phyloP scores from a whole-genome alignment of 2,113 vertebrate species.

The Gorsachius goisagi region DNA sequence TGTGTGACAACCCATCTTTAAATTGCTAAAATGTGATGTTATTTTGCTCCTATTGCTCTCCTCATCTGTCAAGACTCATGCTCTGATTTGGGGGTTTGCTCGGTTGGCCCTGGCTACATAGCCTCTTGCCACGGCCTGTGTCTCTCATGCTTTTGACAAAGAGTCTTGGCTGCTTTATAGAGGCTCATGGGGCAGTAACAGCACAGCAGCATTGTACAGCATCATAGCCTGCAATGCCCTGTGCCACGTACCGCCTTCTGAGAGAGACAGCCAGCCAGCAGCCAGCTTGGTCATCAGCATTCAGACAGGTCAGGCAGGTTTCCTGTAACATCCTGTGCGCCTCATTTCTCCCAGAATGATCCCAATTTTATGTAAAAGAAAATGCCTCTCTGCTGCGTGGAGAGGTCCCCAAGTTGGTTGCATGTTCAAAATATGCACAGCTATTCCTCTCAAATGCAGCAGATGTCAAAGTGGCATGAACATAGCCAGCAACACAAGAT shows the following conservation, averaged over 20 bases:
- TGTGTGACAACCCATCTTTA: background rate
- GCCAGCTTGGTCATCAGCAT: background rate
- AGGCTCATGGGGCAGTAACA: background rate
- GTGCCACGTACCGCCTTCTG: rapidly evolving
- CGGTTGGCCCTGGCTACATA: background rate
- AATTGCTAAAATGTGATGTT: background rate
- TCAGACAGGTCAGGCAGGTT: background rate
- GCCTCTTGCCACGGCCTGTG: background rate
- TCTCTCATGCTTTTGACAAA: background rate
- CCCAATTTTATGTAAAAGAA: background rate
- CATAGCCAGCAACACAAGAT: background rate
- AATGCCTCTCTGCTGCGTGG: background rate
- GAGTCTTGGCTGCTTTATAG: background rate
- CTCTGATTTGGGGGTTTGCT: background rate
- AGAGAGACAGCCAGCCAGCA: background rate
- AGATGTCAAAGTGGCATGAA: background rate
- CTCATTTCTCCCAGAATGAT: background rate
- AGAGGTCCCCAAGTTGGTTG: background rate
- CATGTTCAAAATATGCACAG: background rate
- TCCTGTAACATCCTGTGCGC: rapidly evolving
- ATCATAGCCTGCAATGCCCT: rapidly evolving
- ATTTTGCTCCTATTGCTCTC: background rate
- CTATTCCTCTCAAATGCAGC: background rate
- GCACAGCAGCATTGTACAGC: background rate
- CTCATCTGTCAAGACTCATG: background rate